These are phyloP conservation scores for Chondrosia reniformis DNA, from an alignment of 37 sponge, comb jelly and placozoan genomes.

Conservation along the genomic window DNA sequence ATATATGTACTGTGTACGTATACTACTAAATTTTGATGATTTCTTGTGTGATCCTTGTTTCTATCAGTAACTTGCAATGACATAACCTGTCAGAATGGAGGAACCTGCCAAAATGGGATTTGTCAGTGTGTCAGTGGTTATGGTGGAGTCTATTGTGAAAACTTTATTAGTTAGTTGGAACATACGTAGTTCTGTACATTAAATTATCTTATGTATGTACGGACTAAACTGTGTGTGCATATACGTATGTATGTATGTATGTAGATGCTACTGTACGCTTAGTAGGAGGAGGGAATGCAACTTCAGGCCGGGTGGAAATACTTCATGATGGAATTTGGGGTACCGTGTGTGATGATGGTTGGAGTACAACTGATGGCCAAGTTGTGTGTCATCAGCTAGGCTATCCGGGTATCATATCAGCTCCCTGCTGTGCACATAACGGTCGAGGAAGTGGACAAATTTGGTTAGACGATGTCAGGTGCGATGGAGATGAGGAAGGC, in stretches of 20 bases:
- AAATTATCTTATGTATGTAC: too few relatives aligned
- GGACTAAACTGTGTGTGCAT: too few relatives aligned
- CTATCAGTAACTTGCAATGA: too few relatives aligned
- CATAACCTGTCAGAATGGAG: too few relatives aligned
- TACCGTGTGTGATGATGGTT: conserved; percentile 5
- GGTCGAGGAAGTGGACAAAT: background rate
- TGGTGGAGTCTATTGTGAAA: too few relatives aligned
- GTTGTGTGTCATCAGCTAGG: background rate
- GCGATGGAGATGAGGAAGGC: background rate
- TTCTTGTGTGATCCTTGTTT: too few relatives aligned
- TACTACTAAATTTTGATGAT: too few relatives aligned
- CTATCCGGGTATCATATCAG: background rate
- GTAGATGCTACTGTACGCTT: background rate
- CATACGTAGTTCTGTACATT: too few relatives aligned
- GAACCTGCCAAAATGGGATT: too few relatives aligned
- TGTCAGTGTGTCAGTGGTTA: too few relatives aligned
- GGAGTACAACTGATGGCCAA: background rate
- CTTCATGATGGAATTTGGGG: background rate
- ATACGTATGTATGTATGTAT: background rate
- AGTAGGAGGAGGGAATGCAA: background rate
- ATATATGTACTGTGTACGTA: too few relatives aligned
- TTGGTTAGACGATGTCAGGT: background rate
- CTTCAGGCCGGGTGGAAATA: background rate
- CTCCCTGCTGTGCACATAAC: background rate
- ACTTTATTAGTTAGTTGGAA: too few relatives aligned